phyloP scores from a whole-genome alignment of 2,888 invertebrate genomes.

The Calliopum simillimum region DNA sequence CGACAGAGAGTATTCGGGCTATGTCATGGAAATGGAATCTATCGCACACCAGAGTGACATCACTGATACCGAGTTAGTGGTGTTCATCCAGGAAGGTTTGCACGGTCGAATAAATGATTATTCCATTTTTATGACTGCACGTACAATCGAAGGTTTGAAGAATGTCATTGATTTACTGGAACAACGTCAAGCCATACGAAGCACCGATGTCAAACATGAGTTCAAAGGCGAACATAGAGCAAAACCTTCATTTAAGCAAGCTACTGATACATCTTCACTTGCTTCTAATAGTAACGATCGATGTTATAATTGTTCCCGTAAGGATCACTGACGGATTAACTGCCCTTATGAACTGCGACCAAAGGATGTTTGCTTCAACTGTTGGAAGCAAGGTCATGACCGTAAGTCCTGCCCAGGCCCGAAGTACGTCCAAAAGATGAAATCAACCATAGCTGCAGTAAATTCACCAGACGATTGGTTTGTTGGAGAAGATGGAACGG shows the following conservation, averaged over 20 bases:
- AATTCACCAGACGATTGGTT: background rate
- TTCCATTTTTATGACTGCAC: constrained; percentile 26
- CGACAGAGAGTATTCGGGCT: background rate
- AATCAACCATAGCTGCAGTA: constrained; percentile 15
- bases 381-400: constrained; percentile 33
- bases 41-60: constrained; percentile 22
- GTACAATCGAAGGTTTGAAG: constrained; percentile 29
- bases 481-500: background rate
- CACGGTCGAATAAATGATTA: background rate
- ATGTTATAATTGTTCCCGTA: constrained; percentile 8
- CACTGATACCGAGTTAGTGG: background rate
- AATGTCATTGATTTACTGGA: constrained; percentile 29
- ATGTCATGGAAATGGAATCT: constrained; percentile 11
- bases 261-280: background rate
- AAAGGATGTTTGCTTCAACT: constrained; percentile 32
- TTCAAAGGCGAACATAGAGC: background rate
- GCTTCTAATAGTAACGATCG: constrained; percentile 24
- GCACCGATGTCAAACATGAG: background rate
- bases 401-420: constrained; percentile 24
- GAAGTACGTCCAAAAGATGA: constrained; percentile 27
- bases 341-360: constrained; percentile 37
- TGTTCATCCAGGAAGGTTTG: background rate
- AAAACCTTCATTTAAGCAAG: background rate
- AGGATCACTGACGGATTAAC: background rate
- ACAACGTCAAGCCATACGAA: constrained; percentile 4